Percentiles rank a stretch among this genome's conserved stretches.
These are phyloP conservation scores for Dipodomys spectabilis DNA, from an alignment of 2,113 vertebrate species.

Conservation along the genomic window DNA sequence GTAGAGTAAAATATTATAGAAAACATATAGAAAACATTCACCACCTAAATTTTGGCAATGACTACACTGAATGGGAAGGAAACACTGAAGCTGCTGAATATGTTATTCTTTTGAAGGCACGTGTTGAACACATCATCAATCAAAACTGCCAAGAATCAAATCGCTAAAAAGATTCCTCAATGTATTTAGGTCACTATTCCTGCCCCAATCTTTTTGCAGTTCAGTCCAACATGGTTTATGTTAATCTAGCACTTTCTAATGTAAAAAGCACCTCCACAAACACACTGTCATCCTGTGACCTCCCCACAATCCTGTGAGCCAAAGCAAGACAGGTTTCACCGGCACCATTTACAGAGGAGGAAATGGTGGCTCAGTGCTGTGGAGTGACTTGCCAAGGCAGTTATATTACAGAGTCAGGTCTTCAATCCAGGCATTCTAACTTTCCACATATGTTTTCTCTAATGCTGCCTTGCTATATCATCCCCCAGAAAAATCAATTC, in stretches of 20 bases:
- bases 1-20: neutral
- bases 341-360: neutral
- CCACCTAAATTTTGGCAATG: neutral
- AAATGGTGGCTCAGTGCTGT: neutral
- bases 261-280: neutral
- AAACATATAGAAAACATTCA: neutral
- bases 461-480: neutral
- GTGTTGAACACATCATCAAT: conserved; percentile 12
- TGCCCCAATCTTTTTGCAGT: neutral
- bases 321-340: neutral
- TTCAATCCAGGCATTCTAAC: neutral
- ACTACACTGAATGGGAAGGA: neutral
- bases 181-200: neutral
- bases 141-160: conserved; percentile 34
- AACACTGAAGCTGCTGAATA: conserved; percentile 6
- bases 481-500: neutral
- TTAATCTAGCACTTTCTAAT: neutral
- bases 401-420: neutral
- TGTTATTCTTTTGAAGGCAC: conserved; percentile 24
- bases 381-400: neutral
- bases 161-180: neutral
- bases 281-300: neutral
- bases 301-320: neutral
- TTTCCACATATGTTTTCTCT: neutral
- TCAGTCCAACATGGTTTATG: neutral